phyloP scores from a whole-genome alignment of 2,113 vertebrate genomes.

The Leptodactylus fuscus region DNA sequence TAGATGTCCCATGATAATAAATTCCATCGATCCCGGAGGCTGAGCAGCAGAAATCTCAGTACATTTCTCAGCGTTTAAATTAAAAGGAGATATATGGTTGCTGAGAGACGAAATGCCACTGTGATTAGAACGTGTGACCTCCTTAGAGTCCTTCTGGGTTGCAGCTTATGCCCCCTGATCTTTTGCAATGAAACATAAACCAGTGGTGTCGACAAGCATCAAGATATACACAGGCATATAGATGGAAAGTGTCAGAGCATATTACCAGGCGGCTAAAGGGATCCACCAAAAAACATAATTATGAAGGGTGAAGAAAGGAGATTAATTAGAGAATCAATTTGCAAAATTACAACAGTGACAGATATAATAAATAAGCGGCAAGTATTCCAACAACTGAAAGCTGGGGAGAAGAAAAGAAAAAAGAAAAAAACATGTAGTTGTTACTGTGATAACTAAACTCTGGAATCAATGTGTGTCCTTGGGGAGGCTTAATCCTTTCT shows the following conservation, averaged over 20 bases:
- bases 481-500: too few relatives aligned
- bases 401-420: too few relatives aligned
- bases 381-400: not conserved
- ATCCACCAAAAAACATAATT: constrained; percentile 58
- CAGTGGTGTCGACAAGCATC: constrained; percentile 66
- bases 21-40: constrained; percentile 80
- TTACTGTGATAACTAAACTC: too few relatives aligned
- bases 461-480: too few relatives aligned
- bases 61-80: constrained; percentile 76
- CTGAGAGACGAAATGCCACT: constrained; percentile 65
- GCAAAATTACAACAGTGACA: constrained; percentile 65
- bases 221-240: constrained; percentile 63
- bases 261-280: constrained; percentile 63
- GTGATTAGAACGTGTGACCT: constrained; percentile 69
- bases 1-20: constrained; percentile 82
- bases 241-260: constrained; percentile 63
- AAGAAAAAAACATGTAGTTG: too few relatives aligned
- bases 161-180: constrained; percentile 37
- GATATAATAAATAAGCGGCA: constrained; percentile 60
- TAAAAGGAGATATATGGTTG: constrained; percentile 80
- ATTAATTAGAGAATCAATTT: constrained; percentile 65
- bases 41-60: constrained; percentile 75
- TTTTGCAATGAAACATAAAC: constrained; percentile 67
- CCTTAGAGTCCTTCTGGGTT: constrained; percentile 67
- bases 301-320: constrained; percentile 60